A percentile compares a stretch with the other conserved stretches of the same genome.
Evolutionary conservation across 2,113 vertebrate genomes (phyloP).

Genomic region (Hypomesus transpacificus): DNA sequence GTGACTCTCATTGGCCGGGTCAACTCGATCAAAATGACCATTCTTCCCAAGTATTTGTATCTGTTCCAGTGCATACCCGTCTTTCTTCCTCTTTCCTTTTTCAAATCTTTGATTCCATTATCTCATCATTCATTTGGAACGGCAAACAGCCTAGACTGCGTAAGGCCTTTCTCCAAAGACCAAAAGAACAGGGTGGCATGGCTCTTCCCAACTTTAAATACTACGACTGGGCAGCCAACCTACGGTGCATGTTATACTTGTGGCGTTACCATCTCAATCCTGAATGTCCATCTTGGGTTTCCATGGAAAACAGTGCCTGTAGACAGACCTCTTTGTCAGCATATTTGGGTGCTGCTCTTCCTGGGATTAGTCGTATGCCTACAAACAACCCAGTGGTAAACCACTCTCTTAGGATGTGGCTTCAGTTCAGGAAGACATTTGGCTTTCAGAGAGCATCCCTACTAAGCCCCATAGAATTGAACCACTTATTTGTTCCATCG

Average conservation of each 20-base stretch:
- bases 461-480: no score
- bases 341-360: no score
- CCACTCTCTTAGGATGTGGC: neutral
- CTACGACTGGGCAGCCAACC: slow-evolving; percentile 7
- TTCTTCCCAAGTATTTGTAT: slow-evolving; percentile 10
- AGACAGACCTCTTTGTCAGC: no score
- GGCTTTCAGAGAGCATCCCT: no score
- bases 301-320: neutral
- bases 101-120: neutral
- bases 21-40: slow-evolving; percentile 13
- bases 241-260: neutral
- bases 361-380: neutral
- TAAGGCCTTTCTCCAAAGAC: neutral
- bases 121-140: slow-evolving; percentile 14
- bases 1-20: neutral
- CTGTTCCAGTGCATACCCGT: slow-evolving; percentile 7
- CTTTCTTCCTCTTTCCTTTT: neutral
- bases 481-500: no score
- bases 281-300: neutral
- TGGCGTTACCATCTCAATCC: neutral
- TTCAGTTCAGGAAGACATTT: neutral
- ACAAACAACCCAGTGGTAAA: neutral
- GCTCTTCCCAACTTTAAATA: slow-evolving; percentile 1
- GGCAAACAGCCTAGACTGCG: neutral
- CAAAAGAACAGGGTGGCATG: neutral